Conservation (phyloP, 2,113 vertebrate genomes). For the Apaloderma vittatum region DNA sequence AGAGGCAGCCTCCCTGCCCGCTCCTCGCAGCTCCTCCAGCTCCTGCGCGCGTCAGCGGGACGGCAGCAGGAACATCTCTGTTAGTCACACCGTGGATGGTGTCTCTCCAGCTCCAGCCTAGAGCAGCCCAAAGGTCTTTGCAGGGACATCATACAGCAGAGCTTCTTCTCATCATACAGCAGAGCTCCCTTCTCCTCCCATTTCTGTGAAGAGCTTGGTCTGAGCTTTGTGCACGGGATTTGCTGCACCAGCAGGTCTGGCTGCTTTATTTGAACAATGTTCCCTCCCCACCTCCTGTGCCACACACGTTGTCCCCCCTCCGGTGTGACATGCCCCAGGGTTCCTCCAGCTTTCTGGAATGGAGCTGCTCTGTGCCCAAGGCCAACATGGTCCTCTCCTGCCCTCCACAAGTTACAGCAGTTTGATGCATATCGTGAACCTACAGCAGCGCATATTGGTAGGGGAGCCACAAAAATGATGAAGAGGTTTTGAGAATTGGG, state of each 20-base stretch:
- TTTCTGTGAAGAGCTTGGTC: not conserved
- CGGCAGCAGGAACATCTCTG: not conserved
- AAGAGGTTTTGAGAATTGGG: not conserved
- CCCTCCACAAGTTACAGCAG: not conserved
- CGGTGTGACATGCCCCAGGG: fast-evolving
- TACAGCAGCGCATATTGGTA: not conserved
- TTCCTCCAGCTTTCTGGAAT: not conserved
- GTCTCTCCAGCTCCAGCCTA: not conserved
- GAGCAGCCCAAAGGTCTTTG: not conserved
- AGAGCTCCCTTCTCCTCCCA: not conserved
- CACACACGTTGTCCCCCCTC: fast-evolving
- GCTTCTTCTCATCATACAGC: too few species aligned
- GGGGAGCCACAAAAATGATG: not conserved
- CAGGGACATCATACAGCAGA: not conserved
- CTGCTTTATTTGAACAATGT: not conserved
- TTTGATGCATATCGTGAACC: not conserved
- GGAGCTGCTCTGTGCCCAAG: not conserved
- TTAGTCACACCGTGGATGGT: not conserved
- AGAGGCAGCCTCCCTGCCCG: not conserved
- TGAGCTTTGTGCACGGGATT: not conserved
- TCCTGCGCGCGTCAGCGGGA: not conserved
- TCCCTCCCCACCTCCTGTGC: not conserved
- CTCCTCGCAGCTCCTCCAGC: not conserved
- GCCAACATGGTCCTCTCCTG: not conserved
- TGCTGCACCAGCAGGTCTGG: not conserved